Evolutionary conservation across 2,888 invertebrate genomes (phyloP).

Genomic region (Antitype chi): DNA sequence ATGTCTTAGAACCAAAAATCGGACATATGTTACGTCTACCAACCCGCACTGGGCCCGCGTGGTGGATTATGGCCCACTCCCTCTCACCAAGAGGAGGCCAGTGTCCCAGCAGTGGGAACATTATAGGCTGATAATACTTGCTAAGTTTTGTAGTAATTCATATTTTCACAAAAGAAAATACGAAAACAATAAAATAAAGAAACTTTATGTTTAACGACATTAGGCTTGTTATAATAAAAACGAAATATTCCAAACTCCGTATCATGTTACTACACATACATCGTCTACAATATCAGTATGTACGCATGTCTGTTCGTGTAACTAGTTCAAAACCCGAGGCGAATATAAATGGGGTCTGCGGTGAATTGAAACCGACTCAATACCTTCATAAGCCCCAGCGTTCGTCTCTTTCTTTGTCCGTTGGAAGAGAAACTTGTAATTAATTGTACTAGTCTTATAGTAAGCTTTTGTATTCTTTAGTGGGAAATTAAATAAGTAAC

Average conservation of each 20-base stretch:
- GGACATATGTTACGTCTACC: no score
- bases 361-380: constrained; percentile 57
- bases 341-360: constrained; percentile 55
- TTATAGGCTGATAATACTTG: not conserved
- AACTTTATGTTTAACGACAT: not conserved
- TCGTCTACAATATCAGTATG: constrained; percentile 50
- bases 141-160: not conserved
- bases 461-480: constrained; percentile 51
- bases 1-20: no score
- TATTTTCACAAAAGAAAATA: not conserved
- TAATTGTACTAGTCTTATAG: constrained; percentile 45
- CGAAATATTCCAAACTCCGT: constrained; percentile 18
- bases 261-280: constrained; percentile 26
- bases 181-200: not conserved
- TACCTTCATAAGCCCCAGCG: constrained; percentile 49
- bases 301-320: constrained; percentile 48
- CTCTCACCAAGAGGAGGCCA: no score
- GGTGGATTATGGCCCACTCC: no score
- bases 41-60: no score
- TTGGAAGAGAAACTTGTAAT: constrained; percentile 50
- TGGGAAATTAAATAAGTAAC: constrained; percentile 49
- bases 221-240: constrained; percentile 4
- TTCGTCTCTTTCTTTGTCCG: constrained; percentile 53
- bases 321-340: constrained; percentile 59
- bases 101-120: no score